Percentiles rank a stretch among this genome's conserved stretches.
phyloP scores from a whole-genome alignment of 2,797 vertebrate species.

The Sebastes vulpes region DNA sequence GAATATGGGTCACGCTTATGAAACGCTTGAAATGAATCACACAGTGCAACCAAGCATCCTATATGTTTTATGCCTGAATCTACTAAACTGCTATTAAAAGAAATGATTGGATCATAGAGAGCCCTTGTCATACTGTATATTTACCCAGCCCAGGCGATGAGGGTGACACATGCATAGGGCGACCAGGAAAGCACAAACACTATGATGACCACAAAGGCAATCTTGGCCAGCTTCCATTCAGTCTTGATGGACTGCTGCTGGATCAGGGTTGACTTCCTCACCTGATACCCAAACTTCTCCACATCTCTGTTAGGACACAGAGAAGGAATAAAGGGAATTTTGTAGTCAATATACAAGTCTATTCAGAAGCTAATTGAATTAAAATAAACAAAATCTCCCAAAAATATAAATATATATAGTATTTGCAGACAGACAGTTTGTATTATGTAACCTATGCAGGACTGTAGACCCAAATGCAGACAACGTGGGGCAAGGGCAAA shows the following conservation, averaged over 20 bases:
- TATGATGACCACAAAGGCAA: slow-evolving; percentile 91
- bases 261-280: slow-evolving; percentile 83
- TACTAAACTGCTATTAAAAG: neutral
- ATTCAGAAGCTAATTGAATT: neutral
- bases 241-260: slow-evolving; percentile 89
- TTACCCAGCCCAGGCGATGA: slow-evolving; percentile 94
- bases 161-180: slow-evolving; percentile 91
- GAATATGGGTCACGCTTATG: neutral
- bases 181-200: slow-evolving; percentile 94
- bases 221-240: slow-evolving; percentile 94
- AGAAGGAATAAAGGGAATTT: neutral
- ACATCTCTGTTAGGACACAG: slow-evolving; percentile 81
- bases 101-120: neutral
- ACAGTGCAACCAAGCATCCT: slow-evolving; percentile 1
- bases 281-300: slow-evolving; percentile 87
- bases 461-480: neutral
- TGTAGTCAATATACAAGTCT: neutral
- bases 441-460: neutral
- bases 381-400: neutral
- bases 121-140: slow-evolving; percentile 42
- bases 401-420: neutral
- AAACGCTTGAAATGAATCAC: slow-evolving; percentile 18
- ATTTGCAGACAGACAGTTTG: neutral
- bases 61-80: neutral
- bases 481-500: neutral